These are phyloP conservation scores for Heliconius cydno DNA, from an alignment of 2,888 invertebrate species.

Conservation along the genomic window DNA sequence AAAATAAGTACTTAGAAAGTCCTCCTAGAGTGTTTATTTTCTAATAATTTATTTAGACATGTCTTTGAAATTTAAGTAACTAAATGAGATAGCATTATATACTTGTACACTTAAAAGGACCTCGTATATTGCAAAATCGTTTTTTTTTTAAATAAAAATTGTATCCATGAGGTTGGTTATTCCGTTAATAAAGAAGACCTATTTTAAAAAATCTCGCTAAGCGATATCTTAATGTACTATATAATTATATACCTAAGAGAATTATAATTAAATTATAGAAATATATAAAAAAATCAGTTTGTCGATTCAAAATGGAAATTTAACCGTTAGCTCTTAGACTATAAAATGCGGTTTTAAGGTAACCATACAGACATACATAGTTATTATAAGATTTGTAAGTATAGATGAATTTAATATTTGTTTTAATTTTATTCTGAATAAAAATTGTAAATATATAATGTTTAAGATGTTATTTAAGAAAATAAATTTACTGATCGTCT, in stretches of 20 bases:
- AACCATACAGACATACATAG: slow-evolving; percentile 17
- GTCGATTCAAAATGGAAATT: slow-evolving; percentile 46
- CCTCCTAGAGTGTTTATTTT: too few relatives aligned
- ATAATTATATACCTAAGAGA: not conserved
- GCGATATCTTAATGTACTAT: not conserved
- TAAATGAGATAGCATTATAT: too few relatives aligned
- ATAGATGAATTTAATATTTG: slow-evolving; percentile 34
- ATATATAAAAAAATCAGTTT: slow-evolving; percentile 17
- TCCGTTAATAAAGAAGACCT: not conserved
- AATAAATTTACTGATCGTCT: slow-evolving; percentile 74
- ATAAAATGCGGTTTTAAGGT: slow-evolving; percentile 56
- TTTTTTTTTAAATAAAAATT: not conserved
- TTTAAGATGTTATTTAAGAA: slow-evolving; percentile 67
- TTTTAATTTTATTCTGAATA: slow-evolving; percentile 51
- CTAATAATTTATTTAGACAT: too few relatives aligned
- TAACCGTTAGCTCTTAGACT: slow-evolving; percentile 38
- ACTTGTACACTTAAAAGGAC: too few relatives aligned
- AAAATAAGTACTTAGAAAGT: too few relatives aligned
- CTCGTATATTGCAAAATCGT: not conserved
- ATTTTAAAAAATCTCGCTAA: slow-evolving; percentile 1
- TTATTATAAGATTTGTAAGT: slow-evolving; percentile 36
- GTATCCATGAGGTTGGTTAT: not conserved
- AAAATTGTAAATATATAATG: slow-evolving; percentile 67
- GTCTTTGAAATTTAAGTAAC: too few relatives aligned
- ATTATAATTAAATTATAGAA: not conserved